Evolutionary conservation across 2,113 vertebrate species (phyloP).

Genomic region (Electrona antarctica): DNA sequence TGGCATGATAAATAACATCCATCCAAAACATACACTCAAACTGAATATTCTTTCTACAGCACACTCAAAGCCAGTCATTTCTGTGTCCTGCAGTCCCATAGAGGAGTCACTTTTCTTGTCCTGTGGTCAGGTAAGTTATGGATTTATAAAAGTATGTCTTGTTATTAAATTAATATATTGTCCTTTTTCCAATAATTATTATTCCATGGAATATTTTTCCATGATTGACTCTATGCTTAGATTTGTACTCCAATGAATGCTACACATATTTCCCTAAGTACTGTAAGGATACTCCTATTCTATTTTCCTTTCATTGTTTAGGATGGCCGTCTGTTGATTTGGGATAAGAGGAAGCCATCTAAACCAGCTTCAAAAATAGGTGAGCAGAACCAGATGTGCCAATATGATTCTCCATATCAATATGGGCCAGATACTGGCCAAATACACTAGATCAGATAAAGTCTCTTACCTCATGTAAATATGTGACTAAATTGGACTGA

Average conservation of each 20-base stretch:
- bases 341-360: conserved; percentile 90
- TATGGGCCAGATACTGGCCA: too few species aligned
- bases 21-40: neutral
- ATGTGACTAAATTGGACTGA: too few species aligned
- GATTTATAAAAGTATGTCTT: neutral
- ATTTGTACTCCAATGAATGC: too few species aligned
- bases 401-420: too few species aligned
- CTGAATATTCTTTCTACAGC: conserved; percentile 68
- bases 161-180: too few species aligned
- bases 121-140: conserved; percentile 86
- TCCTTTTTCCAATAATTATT: too few species aligned
- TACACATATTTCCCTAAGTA: too few species aligned
- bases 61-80: conserved; percentile 84
- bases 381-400: conserved; percentile 52
- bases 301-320: conserved; percentile 46
- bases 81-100: conserved; percentile 88
- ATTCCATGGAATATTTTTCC: too few species aligned
- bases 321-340: conserved; percentile 91
- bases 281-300: neutral
- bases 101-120: conserved; percentile 92
- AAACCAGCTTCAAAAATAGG: conserved; percentile 92
- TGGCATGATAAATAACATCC: neutral
- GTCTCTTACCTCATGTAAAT: too few species aligned
- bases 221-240: too few species aligned
- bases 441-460: too few species aligned